phyloP scores from a whole-genome alignment of 2,113 vertebrate species.

The Notarius lentiginosus region DNA sequence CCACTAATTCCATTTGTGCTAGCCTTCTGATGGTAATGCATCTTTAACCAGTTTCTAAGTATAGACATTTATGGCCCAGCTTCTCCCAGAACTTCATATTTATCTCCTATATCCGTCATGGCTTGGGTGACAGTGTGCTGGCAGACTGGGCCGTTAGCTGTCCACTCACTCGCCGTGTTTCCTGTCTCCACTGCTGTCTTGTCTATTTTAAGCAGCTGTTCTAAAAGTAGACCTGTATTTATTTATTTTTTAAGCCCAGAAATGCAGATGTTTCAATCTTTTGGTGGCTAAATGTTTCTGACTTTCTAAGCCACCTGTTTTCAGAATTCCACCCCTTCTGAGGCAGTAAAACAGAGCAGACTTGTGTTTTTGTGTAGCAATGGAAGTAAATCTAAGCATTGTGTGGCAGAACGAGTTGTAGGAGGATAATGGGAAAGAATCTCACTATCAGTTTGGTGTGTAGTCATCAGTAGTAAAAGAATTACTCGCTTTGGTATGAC shows the following conservation, averaged over 20 bases:
- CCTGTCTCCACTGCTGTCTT: constrained; percentile 45
- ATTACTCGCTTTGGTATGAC: too few relatives aligned
- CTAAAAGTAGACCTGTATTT: constrained; percentile 38
- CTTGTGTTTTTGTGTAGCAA: not conserved
- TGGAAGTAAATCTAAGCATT: constrained; percentile 13
- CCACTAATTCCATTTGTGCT: constrained; percentile 72
- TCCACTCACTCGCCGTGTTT: constrained; percentile 44
- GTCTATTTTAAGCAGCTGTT: constrained; percentile 44
- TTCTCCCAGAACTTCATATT: constrained; percentile 72
- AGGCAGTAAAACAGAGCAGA: not conserved
- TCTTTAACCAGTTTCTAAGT: constrained; percentile 77
- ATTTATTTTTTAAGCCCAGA: constrained; percentile 1
- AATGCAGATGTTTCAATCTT: constrained; percentile 46
- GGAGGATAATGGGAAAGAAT: constrained; percentile 35
- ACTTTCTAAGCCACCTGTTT: constrained; percentile 18
- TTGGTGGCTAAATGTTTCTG: constrained; percentile 4
- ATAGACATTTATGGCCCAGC: constrained; percentile 72
- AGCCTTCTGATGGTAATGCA: constrained; percentile 74
- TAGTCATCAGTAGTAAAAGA: constrained; percentile 50
- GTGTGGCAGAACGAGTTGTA: constrained; percentile 22
- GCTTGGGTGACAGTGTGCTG: constrained; percentile 68
- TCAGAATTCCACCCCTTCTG: not conserved
- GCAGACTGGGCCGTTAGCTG: constrained; percentile 50
- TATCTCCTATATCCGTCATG: constrained; percentile 78
- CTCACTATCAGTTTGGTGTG: constrained; percentile 50